Base-by-base conservation (phyloP, 2,113 vertebrate genomes). In the Poeciliopsis retropinna region DNA sequence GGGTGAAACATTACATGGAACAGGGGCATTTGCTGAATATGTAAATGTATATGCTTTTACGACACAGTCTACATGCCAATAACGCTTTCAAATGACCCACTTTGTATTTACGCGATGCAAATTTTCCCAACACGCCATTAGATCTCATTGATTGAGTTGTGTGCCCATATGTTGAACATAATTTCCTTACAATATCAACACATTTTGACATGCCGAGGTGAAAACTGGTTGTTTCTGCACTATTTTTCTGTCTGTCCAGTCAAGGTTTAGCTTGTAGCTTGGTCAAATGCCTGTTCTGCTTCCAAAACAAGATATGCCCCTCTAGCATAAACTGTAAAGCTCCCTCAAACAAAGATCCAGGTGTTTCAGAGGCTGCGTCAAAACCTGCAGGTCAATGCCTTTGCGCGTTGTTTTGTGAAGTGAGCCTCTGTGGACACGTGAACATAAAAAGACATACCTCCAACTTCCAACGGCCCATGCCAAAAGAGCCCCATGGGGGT, bases 41-140 rank as follows among this genome's bases (percentile, higher is more conserved):
- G 91, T 90, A 92, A 92, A 92, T 86, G 89, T 88, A 41, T 88
- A 90, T 85, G 78, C 70, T 89, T 90, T 90, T 91, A 90, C 68
- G 91, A 90, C 78, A 68, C 76, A 84, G 84, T 76, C 78, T 76
- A 87, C 87, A 88, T 75, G 84, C 83, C 84, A 85, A 88, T 85
- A 82, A 87, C 73, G 81, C 85, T 85, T 93, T 85, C 90, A 92
- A 93, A 93, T 92, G 88, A 92, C 88, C 91, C 92, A 94, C 90
- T 94, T 93, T 93, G 91, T 89, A 94, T 90, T 93, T 89, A 92
- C 87, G 79, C 88, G 75, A 90, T 91, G 90, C 85, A 90, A 93
- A 94, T 92, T 87, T 91, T 57, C 75, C 88, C 78, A 64, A 88
- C 28, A 70, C 85, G 1, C 86, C 80, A 82, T 93, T 90, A 85